Conservation (phyloP, 2,888 invertebrate genomes). For the Sepioteuthis lessoniana region DNA sequence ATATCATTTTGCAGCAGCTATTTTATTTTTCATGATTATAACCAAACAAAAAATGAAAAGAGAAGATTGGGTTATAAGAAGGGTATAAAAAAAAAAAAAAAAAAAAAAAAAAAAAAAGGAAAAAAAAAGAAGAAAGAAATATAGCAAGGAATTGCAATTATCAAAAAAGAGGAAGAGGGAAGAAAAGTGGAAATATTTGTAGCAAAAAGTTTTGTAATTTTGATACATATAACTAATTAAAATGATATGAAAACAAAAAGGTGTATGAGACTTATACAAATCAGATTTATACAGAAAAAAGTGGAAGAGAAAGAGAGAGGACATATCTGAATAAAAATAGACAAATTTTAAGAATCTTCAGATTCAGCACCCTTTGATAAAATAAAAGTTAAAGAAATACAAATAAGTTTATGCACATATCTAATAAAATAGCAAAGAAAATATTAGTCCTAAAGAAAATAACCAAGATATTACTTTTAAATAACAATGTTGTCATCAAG, state of each 20-base stretch:
- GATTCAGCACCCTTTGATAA: conserved; percentile 33
- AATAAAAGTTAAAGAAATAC: neutral
- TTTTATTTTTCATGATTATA: neutral
- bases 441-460: neutral
- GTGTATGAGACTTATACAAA: neutral
- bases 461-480: neutral
- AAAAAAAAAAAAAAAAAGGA: neutral
- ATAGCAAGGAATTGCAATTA: neutral
- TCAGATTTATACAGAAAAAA: neutral
- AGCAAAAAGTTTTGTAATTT: neutral
- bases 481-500: conserved; percentile 21
- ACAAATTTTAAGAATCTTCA: neutral
- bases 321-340: conserved; percentile 33
- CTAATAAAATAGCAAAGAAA: neutral
- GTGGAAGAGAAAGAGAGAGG: neutral
- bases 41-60: neutral
- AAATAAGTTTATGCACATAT: neutral
- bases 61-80: neutral
- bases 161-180: neutral
- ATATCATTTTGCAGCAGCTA: conserved; percentile 1
- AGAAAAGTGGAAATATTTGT: neutral
- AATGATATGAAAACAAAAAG: neutral
- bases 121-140: neutral
- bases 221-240: neutral
- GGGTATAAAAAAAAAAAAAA: neutral